A percentile compares a stretch with the other conserved stretches of the same genome.
These are phyloP conservation scores for Napeogenes inachia DNA, from an alignment of 2,888 invertebrate species.

Conservation along the genomic window DNA sequence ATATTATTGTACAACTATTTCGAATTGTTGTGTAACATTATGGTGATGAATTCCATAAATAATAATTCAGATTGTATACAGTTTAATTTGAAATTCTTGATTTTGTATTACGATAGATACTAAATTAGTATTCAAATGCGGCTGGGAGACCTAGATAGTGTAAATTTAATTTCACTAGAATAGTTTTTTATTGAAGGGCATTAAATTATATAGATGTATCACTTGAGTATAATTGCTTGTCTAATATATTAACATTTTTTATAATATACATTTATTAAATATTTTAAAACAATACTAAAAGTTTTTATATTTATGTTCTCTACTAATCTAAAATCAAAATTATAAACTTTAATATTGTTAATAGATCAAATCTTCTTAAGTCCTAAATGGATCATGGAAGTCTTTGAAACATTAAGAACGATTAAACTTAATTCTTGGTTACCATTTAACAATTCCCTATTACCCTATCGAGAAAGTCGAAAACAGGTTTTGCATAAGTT, in stretches of 20 bases:
- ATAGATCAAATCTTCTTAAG: too few species aligned
- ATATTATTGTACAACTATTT: too few species aligned
- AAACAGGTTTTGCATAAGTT: slow-evolving; percentile 3
- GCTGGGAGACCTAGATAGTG: slow-evolving; percentile 19
- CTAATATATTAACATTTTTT: not conserved
- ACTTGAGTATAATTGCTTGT: not conserved
- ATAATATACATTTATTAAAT: too few species aligned
- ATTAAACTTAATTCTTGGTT: not conserved
- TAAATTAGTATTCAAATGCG: slow-evolving; percentile 18
- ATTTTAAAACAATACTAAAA: too few species aligned
- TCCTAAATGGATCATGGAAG: too few species aligned
- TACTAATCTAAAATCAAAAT: too few species aligned
- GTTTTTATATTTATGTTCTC: too few species aligned
- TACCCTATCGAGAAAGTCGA: not conserved
- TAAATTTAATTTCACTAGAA: slow-evolving; percentile 17
- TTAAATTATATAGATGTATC: not conserved
- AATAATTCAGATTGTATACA: not conserved
- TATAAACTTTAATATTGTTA: too few species aligned
- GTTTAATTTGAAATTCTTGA: not conserved
- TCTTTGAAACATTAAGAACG: not conserved
- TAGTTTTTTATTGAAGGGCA: not conserved
- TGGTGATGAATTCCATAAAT: too few species aligned
- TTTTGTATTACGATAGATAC: slow-evolving; percentile 4
- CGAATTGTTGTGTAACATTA: too few species aligned
- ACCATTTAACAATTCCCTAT: not conserved